Evolutionary conservation across 2,113 vertebrate species (phyloP), one percentile per base, ranked within the genome.

Genomic region (Porphyrio hochstetteri): DNA sequence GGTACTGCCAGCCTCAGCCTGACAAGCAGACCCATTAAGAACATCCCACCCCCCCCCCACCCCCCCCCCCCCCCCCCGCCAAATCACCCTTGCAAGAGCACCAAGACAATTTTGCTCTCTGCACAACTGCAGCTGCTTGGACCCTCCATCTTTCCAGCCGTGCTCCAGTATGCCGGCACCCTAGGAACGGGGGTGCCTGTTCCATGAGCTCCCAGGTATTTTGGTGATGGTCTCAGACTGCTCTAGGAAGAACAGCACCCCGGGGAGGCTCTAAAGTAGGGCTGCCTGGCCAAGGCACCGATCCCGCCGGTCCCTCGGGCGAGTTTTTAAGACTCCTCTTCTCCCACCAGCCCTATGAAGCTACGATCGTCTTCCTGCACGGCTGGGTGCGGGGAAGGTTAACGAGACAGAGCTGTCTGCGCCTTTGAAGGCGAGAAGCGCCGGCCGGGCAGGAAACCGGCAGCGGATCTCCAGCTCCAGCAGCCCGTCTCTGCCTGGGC

Each of bases 371-470:
- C 38, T 82, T 50, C 33, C 60, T 2, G 38, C 60, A 35, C 64
- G 82, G 64, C 68, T 70, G 90, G 50, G 75, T 74, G 79, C 60
- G 59, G 55, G 46, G 67, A 77, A 77, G 82, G 61, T 77, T 90
- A 80, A 93, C 82, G 76, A 93, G 33, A 78, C 23, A 88, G 68
- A 86, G 28, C 76, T 60, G 65, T 36, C 20, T 67, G 56, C 2
- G 3, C 59, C 68, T 93, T 88, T 83, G 92, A 88, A 81, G 53
- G 76, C 1, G 15, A 52, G 64, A 83, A 78, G 65, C 0, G 0
- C n/a, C 0, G 1, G 0, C n/a, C 0, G 1, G 70, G 74, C 11
- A 4, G 57, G 40, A 87, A 80, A n/a, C 50, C 0, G 11, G 46
- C 24, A 35, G 23, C 60, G 46, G 59, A 65, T 71, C 80, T 90